Evolutionary conservation across 1,140 invertebrate genomes (phyloP).

Genomic region (Pachypeltis micranthus): DNA sequence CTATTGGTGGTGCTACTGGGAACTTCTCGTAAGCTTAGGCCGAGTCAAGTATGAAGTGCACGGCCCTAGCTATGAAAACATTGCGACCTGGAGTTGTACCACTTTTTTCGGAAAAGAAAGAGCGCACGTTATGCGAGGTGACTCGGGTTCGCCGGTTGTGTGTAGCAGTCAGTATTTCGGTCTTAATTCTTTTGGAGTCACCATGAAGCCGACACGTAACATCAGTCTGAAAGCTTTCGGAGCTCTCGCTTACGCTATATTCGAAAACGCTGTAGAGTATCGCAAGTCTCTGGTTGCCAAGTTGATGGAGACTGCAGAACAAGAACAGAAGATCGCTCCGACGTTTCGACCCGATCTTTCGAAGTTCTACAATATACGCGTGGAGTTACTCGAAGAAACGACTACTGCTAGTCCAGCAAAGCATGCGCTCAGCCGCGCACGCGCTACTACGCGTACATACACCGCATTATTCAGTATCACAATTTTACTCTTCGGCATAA

Average conservation of each 20-base stretch:
- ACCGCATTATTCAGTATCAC: no score
- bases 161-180: neutral
- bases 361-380: no score
- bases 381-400: no score
- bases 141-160: neutral
- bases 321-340: no score
- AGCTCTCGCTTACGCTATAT: neutral
- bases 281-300: neutral
- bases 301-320: no score
- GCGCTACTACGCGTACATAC: no score
- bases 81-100: neutral
- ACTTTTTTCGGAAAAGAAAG: neutral
- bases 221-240: neutral
- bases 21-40: neutral
- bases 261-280: neutral
- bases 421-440: no score
- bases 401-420: no score
- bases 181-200: neutral
- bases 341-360: no score
- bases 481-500: no score
- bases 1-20: neutral
- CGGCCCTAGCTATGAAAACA: neutral
- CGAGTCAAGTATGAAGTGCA: neutral
- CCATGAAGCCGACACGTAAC: neutral
- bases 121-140: no score